These are phyloP conservation scores for Epistrophella euchroma DNA, from an alignment of 2,888 invertebrate genomes.

Conservation along the genomic window DNA sequence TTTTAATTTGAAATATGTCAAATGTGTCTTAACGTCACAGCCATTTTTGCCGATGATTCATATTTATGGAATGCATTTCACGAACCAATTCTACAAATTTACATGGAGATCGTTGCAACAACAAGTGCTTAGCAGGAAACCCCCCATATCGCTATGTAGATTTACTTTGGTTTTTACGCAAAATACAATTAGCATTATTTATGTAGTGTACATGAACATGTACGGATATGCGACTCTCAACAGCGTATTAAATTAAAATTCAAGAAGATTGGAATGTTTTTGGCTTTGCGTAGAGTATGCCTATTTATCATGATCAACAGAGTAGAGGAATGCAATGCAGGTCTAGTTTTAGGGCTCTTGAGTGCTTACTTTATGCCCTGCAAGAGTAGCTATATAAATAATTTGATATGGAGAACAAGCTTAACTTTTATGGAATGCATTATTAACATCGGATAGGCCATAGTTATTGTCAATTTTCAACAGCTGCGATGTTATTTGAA, in stretches of 20 bases:
- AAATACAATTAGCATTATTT: neutral
- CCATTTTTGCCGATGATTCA: neutral
- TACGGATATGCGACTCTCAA: neutral
- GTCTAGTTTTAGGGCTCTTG: neutral
- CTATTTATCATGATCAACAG: neutral
- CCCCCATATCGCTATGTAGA: slow-evolving; percentile 2
- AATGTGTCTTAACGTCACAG: too few species aligned
- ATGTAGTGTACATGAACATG: neutral
- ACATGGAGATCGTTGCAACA: neutral
- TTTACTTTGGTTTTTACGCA: neutral
- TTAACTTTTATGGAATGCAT: slow-evolving; percentile 31
- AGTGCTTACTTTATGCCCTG: neutral
- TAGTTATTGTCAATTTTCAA: slow-evolving; percentile 34
- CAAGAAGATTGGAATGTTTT: slow-evolving; percentile 19
- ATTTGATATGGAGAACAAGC: slow-evolving; percentile 60
- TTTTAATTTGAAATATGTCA: too few species aligned
- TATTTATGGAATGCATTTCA: neutral
- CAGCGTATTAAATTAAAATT: slow-evolving; percentile 6
- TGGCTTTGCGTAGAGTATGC: neutral
- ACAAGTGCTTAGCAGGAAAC: slow-evolving; percentile 10
- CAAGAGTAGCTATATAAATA: neutral
- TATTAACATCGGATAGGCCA: slow-evolving; percentile 54
- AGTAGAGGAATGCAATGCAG: neutral
- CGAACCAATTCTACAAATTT: neutral
- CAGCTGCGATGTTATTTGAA: slow-evolving; percentile 46